Evolutionary conservation across 2,113 vertebrate genomes (phyloP).

Genomic region (Thinocorus orbignyianus): DNA sequence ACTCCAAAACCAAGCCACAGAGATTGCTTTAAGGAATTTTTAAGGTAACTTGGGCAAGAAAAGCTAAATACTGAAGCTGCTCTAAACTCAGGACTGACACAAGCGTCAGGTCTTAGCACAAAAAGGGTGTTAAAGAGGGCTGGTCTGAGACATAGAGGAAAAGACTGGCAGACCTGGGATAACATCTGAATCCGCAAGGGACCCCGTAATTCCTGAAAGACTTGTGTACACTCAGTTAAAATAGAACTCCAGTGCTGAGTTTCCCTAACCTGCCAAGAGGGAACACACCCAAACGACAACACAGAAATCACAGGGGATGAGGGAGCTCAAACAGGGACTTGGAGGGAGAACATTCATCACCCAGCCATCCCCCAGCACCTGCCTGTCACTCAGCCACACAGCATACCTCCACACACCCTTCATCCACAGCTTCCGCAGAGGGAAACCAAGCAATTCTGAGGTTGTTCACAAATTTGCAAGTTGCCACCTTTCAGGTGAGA

Average conservation of each 20-base stretch:
- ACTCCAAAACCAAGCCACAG: not conserved
- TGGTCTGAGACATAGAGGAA: not conserved
- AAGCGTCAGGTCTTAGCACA: not conserved
- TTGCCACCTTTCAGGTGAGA: not conserved
- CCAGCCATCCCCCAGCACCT: not conserved
- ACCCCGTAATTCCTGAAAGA: constrained; percentile 4
- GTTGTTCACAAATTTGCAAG: not conserved
- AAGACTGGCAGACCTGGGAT: no score
- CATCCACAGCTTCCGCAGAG: not conserved
- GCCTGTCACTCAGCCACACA: not conserved
- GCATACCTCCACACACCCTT: not conserved
- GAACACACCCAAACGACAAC: not conserved
- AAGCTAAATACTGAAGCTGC: not conserved
- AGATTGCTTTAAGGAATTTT: not conserved
- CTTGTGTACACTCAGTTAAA: not conserved
- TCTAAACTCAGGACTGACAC: not conserved
- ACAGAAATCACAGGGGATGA: not conserved
- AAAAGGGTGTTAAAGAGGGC: not conserved
- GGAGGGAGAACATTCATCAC: not conserved
- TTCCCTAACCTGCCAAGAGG: not conserved
- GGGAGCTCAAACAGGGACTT: not conserved
- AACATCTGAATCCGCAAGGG: constrained; percentile 5
- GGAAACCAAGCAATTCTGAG: accelerated
- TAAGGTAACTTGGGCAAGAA: not conserved
- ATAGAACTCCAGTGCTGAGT: not conserved